phyloP scores from a whole-genome alignment of 2,797 vertebrate species.

The Bradypodion pumilum region DNA sequence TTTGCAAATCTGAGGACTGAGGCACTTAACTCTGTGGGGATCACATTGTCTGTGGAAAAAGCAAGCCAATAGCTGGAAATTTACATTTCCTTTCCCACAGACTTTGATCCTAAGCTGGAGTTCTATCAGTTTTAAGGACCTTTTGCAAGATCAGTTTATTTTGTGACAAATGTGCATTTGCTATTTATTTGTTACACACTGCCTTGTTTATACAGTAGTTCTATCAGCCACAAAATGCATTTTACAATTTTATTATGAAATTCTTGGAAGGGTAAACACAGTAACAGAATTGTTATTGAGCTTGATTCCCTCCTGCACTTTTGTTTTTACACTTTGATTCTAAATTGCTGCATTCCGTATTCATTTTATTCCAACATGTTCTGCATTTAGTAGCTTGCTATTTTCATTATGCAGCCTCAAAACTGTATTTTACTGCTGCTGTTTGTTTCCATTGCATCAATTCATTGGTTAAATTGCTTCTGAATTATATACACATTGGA shows the following conservation, averaged over 20 bases:
- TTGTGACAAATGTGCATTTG: background rate
- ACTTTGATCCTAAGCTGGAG: background rate
- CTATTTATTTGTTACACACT: background rate
- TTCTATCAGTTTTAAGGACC: background rate
- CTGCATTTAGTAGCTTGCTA: background rate
- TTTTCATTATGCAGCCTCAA: slow-evolving; percentile 25
- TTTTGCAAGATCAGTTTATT: background rate
- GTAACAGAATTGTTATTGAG: background rate
- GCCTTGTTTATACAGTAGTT: slow-evolving; percentile 1
- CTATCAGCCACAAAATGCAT: background rate
- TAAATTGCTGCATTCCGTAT: background rate
- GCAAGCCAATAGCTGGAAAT: too few species aligned
- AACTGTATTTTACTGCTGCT: background rate
- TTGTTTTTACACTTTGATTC: background rate
- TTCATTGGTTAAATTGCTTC: slow-evolving; percentile 47
- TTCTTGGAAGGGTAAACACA: slow-evolving; percentile 2
- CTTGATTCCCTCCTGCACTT: background rate
- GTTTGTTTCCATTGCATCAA: slow-evolving; percentile 29
- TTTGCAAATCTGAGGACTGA: too few species aligned
- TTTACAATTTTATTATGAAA: slow-evolving; percentile 10
- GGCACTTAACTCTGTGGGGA: too few species aligned
- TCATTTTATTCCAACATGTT: background rate
- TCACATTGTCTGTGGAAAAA: too few species aligned
- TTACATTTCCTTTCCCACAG: background rate
- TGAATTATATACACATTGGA: slow-evolving; percentile 33